Conservation (phyloP, 2,888 invertebrate genomes). For the Monochamus alternatus region DNA sequence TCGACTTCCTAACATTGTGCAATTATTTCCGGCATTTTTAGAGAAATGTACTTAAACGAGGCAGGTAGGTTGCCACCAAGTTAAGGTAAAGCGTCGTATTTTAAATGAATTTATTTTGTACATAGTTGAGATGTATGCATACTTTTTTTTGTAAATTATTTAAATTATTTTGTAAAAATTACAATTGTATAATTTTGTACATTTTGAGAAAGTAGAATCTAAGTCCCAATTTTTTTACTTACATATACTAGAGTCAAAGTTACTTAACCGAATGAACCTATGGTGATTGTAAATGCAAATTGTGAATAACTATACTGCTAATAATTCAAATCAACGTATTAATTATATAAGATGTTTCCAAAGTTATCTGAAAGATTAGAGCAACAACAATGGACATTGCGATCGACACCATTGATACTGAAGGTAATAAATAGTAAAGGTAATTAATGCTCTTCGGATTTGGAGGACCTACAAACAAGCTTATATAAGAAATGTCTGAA, state of each 20-base stretch:
- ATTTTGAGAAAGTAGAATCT: constrained; percentile 40
- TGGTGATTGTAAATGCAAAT: background rate
- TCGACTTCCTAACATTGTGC: constrained; percentile 26
- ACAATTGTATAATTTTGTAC: constrained; percentile 44
- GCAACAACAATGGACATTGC: too few relatives aligned
- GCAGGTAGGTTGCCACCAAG: constrained; percentile 15
- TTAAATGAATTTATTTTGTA: constrained; percentile 46
- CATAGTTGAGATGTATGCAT: constrained; percentile 41
- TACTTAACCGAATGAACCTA: background rate
- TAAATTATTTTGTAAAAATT: constrained; percentile 47
- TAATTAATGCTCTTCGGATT: too few relatives aligned
- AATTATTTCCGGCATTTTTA: constrained; percentile 34
- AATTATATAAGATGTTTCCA: too few relatives aligned
- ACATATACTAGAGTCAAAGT: constrained; percentile 8
- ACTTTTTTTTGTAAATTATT: constrained; percentile 47
- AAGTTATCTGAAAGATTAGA: too few relatives aligned
- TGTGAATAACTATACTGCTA: too few relatives aligned
- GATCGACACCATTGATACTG: too few relatives aligned
- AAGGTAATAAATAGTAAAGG: too few relatives aligned
- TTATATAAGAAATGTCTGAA: too few relatives aligned
- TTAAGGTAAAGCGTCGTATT: constrained; percentile 29
- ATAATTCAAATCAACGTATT: too few relatives aligned
- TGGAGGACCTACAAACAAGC: too few relatives aligned
- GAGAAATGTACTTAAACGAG: constrained; percentile 25
- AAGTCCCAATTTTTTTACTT: constrained; percentile 26